These are phyloP conservation scores for Dryobates pubescens DNA, from an alignment of 2,797 vertebrate genomes.

Conservation along the genomic window DNA sequence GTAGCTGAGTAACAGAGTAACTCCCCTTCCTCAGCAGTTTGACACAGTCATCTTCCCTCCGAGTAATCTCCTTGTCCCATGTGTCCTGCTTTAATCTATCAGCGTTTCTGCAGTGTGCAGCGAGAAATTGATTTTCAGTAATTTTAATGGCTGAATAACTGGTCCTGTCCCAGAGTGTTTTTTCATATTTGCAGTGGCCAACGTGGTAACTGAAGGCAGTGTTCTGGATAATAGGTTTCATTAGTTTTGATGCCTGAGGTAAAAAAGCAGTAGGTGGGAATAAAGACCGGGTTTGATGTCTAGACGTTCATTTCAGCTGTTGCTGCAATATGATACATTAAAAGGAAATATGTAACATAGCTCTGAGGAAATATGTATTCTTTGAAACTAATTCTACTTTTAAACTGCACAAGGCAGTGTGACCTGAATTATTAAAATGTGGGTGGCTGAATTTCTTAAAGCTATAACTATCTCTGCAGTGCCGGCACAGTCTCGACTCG, in stretches of 20 bases:
- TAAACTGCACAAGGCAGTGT: slow-evolving; percentile 72
- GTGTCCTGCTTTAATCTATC: slow-evolving; percentile 64
- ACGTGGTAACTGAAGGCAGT: slow-evolving; percentile 63
- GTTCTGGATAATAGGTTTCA: slow-evolving; percentile 80
- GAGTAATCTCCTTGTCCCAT: slow-evolving; percentile 59
- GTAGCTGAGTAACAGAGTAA: not conserved
- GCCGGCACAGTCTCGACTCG: slow-evolving; percentile 36
- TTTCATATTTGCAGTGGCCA: slow-evolving; percentile 59
- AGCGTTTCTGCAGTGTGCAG: slow-evolving; percentile 63
- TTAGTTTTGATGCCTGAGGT: slow-evolving; percentile 79
- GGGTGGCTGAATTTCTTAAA: slow-evolving; percentile 74
- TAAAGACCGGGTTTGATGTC: slow-evolving; percentile 78
- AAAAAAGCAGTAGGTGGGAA: slow-evolving; percentile 78
- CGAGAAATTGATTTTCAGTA: slow-evolving; percentile 73
- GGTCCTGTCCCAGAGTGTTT: slow-evolving; percentile 56
- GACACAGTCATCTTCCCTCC: slow-evolving; percentile 48
- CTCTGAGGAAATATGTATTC: slow-evolving; percentile 80
- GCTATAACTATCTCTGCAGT: slow-evolving; percentile 34
- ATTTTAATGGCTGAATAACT: slow-evolving; percentile 72
- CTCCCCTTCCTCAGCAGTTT: slow-evolving; percentile 15
- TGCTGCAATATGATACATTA: slow-evolving; percentile 78
- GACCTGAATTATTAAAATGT: slow-evolving; percentile 78
- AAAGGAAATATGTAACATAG: slow-evolving; percentile 80
- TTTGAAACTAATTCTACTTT: slow-evolving; percentile 80
- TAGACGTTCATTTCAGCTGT: slow-evolving; percentile 78